These are phyloP conservation scores for Coranthus polyacanthus DNA, from an alignment of 2,797 vertebrate species.

Conservation along the genomic window DNA sequence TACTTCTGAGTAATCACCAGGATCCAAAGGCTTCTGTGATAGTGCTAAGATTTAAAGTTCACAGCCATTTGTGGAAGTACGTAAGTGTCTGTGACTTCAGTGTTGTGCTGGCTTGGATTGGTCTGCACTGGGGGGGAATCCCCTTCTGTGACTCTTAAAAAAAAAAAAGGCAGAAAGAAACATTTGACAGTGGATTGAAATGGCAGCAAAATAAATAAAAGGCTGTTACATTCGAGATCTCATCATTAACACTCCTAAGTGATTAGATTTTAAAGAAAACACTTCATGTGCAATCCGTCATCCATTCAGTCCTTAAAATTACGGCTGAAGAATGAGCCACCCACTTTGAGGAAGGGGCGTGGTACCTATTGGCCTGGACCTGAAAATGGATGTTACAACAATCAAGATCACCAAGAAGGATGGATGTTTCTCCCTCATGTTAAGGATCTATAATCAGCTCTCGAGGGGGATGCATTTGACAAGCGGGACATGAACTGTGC, in stretches of 20 bases:
- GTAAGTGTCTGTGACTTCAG: background rate
- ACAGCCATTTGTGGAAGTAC: background rate
- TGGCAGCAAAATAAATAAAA: background rate
- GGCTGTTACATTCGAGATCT: background rate
- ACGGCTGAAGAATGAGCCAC: background rate
- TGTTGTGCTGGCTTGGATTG: background rate
- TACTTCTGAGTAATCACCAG: conserved; percentile 8
- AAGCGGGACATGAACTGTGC: too few relatives aligned
- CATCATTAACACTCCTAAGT: background rate
- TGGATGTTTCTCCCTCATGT: too few relatives aligned
- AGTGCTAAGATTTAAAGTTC: conserved; percentile 6
- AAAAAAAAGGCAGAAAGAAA: background rate
- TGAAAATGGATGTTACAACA: too few relatives aligned
- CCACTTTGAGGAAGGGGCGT: too few relatives aligned
- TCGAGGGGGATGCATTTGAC: too few relatives aligned
- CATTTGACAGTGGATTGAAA: background rate
- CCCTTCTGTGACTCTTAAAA: conserved; percentile 13
- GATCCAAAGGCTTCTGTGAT: background rate
- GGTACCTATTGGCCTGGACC: too few relatives aligned
- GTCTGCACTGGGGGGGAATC: conserved; percentile 1
- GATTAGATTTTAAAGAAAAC: background rate
- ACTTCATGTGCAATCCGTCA: background rate
- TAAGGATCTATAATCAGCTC: too few relatives aligned
- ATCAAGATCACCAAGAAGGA: too few relatives aligned
- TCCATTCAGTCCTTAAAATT: background rate